Conservation (phyloP, 2,888 invertebrate genomes). For the Athripsodes cinereus region DNA sequence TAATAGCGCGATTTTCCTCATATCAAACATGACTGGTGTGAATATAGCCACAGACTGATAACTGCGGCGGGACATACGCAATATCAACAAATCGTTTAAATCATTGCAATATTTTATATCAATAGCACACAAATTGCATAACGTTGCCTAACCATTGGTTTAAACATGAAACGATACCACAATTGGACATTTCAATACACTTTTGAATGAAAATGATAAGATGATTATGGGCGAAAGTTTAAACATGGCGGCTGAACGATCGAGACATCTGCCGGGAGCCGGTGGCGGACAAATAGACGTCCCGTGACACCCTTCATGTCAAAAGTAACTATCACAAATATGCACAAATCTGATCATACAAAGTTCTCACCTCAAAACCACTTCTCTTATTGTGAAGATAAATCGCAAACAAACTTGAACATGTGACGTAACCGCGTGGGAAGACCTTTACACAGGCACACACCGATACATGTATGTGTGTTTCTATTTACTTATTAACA, state of each 20-base stretch:
- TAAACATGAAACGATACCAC: not conserved
- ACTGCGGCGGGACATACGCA: conserved; percentile 18
- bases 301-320: conserved; percentile 4
- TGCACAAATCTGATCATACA: not conserved
- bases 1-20: not conserved
- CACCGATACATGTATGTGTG: conserved; percentile 16
- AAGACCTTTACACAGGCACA: conserved; percentile 21
- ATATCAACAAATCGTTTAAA: conserved; percentile 13
- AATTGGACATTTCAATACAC: not conserved
- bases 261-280: conserved; percentile 23
- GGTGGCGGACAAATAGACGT: conserved; percentile 8
- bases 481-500: conserved; percentile 21
- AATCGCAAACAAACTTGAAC: conserved; percentile 16
- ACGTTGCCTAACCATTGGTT: not conserved
- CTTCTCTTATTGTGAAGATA: conserved; percentile 2
- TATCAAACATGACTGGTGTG: conserved; percentile 9
- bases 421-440: conserved; percentile 25
- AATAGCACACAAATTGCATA: not conserved
- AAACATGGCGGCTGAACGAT: conserved; percentile 20
- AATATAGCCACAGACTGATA: conserved; percentile 15
- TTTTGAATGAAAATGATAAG: not conserved
- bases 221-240: conserved; percentile 11
- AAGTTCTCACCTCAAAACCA: conserved; percentile 12
- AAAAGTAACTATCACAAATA: not conserved
- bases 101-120: conserved; percentile 4